Evolutionary conservation across 1,140 invertebrate species (phyloP), one percentile per base, ranked within the genome.

Genomic region (Doryteuthis pealeii): DNA sequence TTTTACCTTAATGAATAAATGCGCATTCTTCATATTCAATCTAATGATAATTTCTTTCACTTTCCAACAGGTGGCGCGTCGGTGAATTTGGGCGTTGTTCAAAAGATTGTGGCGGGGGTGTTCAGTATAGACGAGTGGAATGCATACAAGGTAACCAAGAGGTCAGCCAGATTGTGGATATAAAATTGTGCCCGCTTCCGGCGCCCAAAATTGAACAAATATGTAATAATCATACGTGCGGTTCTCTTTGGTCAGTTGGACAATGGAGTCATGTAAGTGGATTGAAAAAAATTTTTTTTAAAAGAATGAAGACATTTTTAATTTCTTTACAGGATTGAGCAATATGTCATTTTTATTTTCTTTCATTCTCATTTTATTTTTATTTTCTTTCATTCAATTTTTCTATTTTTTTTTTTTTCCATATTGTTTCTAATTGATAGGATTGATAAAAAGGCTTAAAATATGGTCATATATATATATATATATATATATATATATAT

Each of bases 141-240:
- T 98, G 96, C 87, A 93, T 96, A 81, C 95, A 96, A 89, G 93
- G 95, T 91, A 94, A 95, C 0, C 92, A 95, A 80, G 95, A 94
- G 15, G 93, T 93, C 80, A 91, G 92, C 2, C 35, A 54, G 30
- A 26, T 28, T 15, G 58, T 80, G 14, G 67, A 77, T 0, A 65
- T 70, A 33, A 78, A 76, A 71, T 76, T 77, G 22, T 82, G 81
- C 62, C 76, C 81, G 0, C 78, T 79, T 68, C 79, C 81, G 0
- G 75, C 76, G 12, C 81, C 81, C 1, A 74, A 69, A 3, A 72
- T 76, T 2, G 78, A 82, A 35, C 74, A 49, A 62, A 35, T 71
- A 14, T 82, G 81, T 67, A 82, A 82, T 72, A 75, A 70, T 26
- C 75, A 79, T 10, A 79, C 77, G 45, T 82, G 81, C 72, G 78